A percentile compares a stretch with the other conserved stretches of the same genome.
phyloP scores from a whole-genome alignment of 2,113 vertebrate species.

The Erpornis zantholeuca region DNA sequence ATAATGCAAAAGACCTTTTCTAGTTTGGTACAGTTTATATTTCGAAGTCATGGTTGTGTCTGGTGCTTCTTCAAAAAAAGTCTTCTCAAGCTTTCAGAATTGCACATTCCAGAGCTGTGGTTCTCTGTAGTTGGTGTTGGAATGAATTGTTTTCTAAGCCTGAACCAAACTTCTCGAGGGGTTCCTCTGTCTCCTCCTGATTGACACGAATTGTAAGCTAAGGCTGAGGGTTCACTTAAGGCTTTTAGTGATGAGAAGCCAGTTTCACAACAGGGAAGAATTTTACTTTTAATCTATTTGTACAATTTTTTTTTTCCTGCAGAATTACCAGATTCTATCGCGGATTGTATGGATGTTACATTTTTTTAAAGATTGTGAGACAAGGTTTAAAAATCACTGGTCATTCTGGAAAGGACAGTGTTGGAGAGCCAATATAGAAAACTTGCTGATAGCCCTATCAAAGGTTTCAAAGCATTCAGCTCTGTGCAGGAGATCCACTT shows the following conservation, averaged over 20 bases:
- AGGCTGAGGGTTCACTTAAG: not conserved
- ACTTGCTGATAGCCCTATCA: not conserved
- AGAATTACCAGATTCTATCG: not conserved
- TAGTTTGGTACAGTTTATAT: accelerated
- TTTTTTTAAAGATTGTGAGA: not conserved
- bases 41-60: not conserved
- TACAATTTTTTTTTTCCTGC: not conserved
- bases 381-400: not conserved
- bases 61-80: not conserved
- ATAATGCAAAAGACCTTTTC: not conserved
- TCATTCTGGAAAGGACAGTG: not conserved
- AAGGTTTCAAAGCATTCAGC: not conserved
- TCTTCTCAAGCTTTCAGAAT: not conserved
- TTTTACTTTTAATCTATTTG: not conserved
- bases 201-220: not conserved
- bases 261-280: not conserved
- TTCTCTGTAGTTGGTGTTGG: not conserved
- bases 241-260: not conserved
- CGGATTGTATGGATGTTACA: not conserved
- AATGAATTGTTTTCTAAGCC: not conserved
- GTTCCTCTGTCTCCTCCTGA: not conserved
- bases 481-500: not conserved
- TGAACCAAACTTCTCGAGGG: not conserved
- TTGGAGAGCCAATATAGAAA: not conserved
- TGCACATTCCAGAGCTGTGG: not conserved